Evolutionary conservation across 2,113 vertebrate genomes (phyloP).

Genomic region (Azemiops feae): DNA sequence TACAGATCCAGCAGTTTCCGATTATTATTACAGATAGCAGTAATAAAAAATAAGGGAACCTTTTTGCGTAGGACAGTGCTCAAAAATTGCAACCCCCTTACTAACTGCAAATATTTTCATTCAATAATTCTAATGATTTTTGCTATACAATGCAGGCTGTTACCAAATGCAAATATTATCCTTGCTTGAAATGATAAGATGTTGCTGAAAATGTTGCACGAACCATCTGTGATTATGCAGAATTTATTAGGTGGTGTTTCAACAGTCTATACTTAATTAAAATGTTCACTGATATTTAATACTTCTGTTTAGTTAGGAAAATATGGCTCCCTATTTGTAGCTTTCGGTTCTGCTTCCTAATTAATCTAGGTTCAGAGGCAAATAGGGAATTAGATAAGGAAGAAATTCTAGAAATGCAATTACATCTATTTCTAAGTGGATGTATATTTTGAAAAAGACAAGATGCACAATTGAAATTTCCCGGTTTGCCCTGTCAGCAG

Average conservation of each 20-base stretch:
- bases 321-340: background rate
- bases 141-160: background rate
- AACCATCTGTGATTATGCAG: background rate
- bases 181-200: background rate
- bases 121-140: background rate
- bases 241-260: background rate
- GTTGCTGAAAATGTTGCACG: background rate
- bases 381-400: slow-evolving; percentile 10
- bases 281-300: slow-evolving; percentile 15
- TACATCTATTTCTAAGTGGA: background rate
- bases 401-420: slow-evolving; percentile 15
- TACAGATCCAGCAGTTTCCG: background rate
- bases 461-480: slow-evolving; percentile 1
- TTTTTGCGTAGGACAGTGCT: background rate
- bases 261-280: slow-evolving; percentile 12
- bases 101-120: background rate
- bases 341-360: slow-evolving; percentile 15
- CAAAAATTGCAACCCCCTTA: background rate
- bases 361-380: slow-evolving; percentile 18
- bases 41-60: background rate
- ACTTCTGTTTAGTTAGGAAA: slow-evolving; percentile 13
- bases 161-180: background rate
- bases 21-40: background rate
- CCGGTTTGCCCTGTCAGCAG: slow-evolving; percentile 12
- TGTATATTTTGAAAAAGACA: slow-evolving; percentile 9